phyloP scores from a whole-genome alignment of 2,888 invertebrate species.

The Ormyrus rosae region DNA sequence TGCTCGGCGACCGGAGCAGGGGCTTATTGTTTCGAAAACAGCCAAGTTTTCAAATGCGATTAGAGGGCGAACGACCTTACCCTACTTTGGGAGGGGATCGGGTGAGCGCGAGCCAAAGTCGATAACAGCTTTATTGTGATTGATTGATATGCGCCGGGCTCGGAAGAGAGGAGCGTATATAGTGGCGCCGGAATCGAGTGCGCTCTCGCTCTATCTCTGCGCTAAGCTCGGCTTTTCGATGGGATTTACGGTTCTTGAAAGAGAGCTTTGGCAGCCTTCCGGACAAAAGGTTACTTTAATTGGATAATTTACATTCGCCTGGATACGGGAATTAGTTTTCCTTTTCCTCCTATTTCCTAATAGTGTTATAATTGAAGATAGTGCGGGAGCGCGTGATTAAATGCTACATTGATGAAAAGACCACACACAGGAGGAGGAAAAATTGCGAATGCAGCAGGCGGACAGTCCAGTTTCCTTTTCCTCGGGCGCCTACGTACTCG shows the following conservation, averaged over 20 bases:
- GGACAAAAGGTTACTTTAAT: constrained; percentile 47
- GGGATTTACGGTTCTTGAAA: constrained; percentile 50
- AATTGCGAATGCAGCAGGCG: not conserved
- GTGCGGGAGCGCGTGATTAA: too few species aligned
- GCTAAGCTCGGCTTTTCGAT: not conserved
- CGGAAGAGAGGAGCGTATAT: constrained; percentile 18
- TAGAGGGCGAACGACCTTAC: constrained; percentile 20
- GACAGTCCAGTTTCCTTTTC: constrained; percentile 45
- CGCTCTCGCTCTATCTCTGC: not conserved
- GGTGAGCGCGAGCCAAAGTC: constrained; percentile 40
- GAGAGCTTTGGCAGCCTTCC: constrained; percentile 30
- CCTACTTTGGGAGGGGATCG: not conserved
- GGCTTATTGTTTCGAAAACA: constrained; percentile 57
- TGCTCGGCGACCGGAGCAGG: constrained; percentile 11
- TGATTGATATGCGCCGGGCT: constrained; percentile 49
- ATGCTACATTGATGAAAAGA: too few species aligned
- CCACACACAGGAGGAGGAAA: too few species aligned
- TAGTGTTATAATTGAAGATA: too few species aligned
- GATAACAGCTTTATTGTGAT: constrained; percentile 55
- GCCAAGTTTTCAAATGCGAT: constrained; percentile 57
- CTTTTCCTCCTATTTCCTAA: too few species aligned
- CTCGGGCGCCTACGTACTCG: not conserved
- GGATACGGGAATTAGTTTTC: too few species aligned
- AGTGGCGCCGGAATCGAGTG: constrained; percentile 45
- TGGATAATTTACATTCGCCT: constrained; percentile 42